These are phyloP conservation scores for Dendropsophus ebraccatus DNA, from an alignment of 2,113 vertebrate species.

Conservation along the genomic window DNA sequence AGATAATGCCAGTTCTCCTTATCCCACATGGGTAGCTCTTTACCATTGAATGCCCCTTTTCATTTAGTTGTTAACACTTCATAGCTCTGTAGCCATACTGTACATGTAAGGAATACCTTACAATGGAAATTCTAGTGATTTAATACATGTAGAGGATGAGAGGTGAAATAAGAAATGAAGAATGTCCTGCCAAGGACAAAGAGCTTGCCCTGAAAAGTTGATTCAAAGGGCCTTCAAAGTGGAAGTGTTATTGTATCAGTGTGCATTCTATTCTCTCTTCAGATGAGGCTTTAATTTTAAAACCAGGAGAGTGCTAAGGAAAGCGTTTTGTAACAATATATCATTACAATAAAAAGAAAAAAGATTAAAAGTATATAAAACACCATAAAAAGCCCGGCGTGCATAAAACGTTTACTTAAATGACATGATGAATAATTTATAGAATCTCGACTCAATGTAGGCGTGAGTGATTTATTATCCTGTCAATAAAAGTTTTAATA, in stretches of 20 bases:
- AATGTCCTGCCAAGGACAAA: neutral
- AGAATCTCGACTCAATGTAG: constrained; percentile 11
- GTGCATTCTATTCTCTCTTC: neutral
- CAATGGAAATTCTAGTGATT: neutral
- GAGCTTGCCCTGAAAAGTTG: neutral
- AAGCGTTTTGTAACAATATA: neutral
- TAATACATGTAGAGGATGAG: neutral
- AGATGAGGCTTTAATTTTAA: neutral
- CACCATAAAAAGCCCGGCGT: constrained; percentile 7
- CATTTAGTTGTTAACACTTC: too few relatives aligned
- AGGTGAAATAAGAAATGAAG: neutral
- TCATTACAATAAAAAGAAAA: neutral
- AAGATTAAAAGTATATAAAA: constrained; percentile 10
- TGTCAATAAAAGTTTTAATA: constrained; percentile 43
- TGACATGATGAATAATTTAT: constrained; percentile 52
- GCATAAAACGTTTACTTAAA: constrained; percentile 22
- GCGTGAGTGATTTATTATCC: constrained; percentile 48
- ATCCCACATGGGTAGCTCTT: too few relatives aligned
- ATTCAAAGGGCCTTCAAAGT: neutral
- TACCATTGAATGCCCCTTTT: too few relatives aligned
- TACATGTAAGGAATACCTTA: too few relatives aligned
- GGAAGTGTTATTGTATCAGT: neutral
- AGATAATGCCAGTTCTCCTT: too few relatives aligned
- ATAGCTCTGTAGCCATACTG: too few relatives aligned
- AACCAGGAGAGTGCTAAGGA: neutral